Base-by-base conservation (phyloP, 2,797 vertebrate genomes). In the Meriones psammophilus region DNA sequence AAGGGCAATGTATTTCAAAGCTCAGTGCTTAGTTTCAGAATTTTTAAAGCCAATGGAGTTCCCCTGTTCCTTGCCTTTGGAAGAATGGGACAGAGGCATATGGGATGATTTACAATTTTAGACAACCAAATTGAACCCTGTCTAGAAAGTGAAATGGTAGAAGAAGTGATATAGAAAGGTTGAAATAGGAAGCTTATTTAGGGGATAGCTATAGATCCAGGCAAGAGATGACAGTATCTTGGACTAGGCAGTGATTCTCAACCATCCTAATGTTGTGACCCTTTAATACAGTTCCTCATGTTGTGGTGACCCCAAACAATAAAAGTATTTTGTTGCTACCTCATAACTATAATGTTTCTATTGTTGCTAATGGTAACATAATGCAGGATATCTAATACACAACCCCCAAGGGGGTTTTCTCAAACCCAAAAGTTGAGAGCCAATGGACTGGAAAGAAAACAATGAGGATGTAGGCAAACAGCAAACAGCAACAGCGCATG, bases 1-100 rank as follows among this genome's bases (percentile, higher is more conserved):
- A 28, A 54, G 74, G 7, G 36, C 71, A 71, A 88, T 60, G 36
- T 2, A 86, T 66, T 50, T 95, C 84, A 95, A 69, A 33, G 39
- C 39, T 73, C 6, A 58, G 62, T 71, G 39, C 95, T 94, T 87
- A 15, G 54, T 28, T 85, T 54, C 60, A 81, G 71, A 95, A 96
- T 80, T 79, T 17, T 86, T 87, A 80, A 95, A 13, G 14, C 24
- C 87, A 84, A 39, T 13, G 77, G 39, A 87, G 58, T 36, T 30
- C 58, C 77, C 69, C 76, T 74, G 39, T 74, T 83, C 26, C 33
- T 71, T 64, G 15, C 18, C 90, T 84, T 8, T 73, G 15, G 12
- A 74, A 66, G 71, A 83, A 5, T 14, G 7, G 14, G 15, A 20
- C 26, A 33, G 28, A 76, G 22, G 33, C 26, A 30, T 17, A 69